phyloP scores from a whole-genome alignment of 2,888 invertebrate species.

The Heterodera filipjevi region DNA sequence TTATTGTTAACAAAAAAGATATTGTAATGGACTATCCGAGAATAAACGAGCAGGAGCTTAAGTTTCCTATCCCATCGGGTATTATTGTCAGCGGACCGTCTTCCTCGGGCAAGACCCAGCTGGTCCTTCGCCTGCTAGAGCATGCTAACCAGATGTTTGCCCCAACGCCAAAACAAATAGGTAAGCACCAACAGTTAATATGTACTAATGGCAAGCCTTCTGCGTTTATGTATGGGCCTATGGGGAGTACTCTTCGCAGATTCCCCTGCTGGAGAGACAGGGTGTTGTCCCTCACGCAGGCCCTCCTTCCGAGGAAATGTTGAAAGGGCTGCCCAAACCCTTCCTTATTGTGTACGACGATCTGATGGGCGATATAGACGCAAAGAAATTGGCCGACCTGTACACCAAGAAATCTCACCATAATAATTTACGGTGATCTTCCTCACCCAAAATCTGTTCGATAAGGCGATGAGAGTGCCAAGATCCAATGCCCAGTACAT shows the following conservation, averaged over 20 bases:
- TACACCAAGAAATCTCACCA: conserved; percentile 29
- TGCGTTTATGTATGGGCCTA: conserved; percentile 20
- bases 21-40: neutral
- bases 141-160: neutral
- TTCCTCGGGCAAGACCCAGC: conserved; percentile 1
- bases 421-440: conserved; percentile 19
- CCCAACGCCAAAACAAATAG: neutral
- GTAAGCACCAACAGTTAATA: no score
- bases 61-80: conserved; percentile 10
- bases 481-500: conserved; percentile 27
- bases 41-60: neutral
- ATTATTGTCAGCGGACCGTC: conserved; percentile 14
- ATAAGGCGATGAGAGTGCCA: conserved; percentile 15
- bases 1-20: no score
- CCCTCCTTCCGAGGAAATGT: neutral
- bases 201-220: no score
- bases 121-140: neutral
- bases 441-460: conserved; percentile 32
- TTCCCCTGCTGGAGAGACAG: neutral
- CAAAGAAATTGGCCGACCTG: neutral
- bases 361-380: conserved; percentile 11
- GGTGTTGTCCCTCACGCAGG: neutral
- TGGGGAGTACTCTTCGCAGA: conserved; percentile 10
- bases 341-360: conserved; percentile 23
- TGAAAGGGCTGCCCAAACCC: neutral